Evolutionary conservation across 2,113 vertebrate species (phyloP).

Genomic region (Ciconia stormi): DNA sequence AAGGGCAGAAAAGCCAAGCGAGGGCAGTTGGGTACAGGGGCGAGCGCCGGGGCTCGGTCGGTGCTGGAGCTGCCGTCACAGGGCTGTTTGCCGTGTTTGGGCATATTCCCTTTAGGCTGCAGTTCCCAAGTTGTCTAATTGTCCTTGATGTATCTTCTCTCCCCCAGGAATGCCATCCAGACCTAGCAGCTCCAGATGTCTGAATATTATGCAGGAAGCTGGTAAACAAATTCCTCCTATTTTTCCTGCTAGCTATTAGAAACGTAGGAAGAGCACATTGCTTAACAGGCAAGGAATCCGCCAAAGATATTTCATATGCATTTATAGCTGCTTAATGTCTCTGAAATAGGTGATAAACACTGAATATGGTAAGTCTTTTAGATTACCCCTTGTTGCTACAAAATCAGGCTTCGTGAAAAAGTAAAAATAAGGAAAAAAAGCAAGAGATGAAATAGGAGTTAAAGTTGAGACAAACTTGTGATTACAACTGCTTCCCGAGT

Average conservation of each 20-base stretch:
- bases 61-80: fast-evolving
- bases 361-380: background rate
- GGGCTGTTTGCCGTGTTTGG: background rate
- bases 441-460: background rate
- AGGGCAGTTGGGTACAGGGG: background rate
- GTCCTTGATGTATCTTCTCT: constrained; percentile 37
- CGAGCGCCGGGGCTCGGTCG: fast-evolving
- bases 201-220: constrained; percentile 16
- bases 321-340: background rate
- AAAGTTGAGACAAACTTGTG: background rate
- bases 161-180: background rate
- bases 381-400: background rate
- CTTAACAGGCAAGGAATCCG: background rate
- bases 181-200: constrained; percentile 49
- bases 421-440: background rate
- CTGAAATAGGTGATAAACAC: background rate
- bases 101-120: background rate
- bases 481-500: background rate
- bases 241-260: constrained; percentile 41
- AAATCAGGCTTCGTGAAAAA: background rate
- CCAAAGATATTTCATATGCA: background rate
- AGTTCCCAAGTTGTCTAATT: constrained; percentile 3
- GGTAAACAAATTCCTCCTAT: constrained; percentile 44
- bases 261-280: constrained; percentile 3
- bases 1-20: background rate